Evolutionary conservation across 1,140 invertebrate genomes (phyloP), one percentile per base, ranked within the genome.

Genomic region (Danaus melanippus): DNA sequence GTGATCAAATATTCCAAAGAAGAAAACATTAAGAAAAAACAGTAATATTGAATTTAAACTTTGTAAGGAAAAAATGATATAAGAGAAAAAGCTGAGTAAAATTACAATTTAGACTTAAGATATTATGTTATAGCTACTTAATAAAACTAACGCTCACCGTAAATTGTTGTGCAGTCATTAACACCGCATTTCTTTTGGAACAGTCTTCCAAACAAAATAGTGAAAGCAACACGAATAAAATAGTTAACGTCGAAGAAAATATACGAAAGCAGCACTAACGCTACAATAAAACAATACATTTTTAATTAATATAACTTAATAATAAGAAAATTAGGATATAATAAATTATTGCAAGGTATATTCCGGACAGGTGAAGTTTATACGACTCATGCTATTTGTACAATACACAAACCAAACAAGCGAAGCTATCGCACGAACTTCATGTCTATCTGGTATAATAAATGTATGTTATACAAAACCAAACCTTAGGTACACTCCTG

Each of bases 201-300:
- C 6, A 93, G 65, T 62, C 90, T 88, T 0, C 92, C 91, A 64
- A 88, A 88, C 10, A 77, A 83, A 5, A 94, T 87, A 0, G 91
- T 93, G 46, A 91, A 89, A 5, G 87, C 75, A 42, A 92, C 88
- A 56, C 93, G 88, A 21, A 94, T 64, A 63, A 94, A 94, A 67
- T 95, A 94, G 76, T 94, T 92, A 0, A 94, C 91, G 80, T 95
- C 93, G 76, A 92, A 92, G 41, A 93, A 87, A 10, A 93, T 79
- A 67, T 94, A 95, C 9, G 92, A 76, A n/a, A 94, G 79, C 8
- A 90, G 82, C 46, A 90, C 64, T n/a, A 88, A 63, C 15, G 87
- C 59, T 10, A 72, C 70, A 47, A 82, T 60, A 17, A 78, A 58
- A 58, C 78, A 80, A 59, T 71, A 83, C 80, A 86, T 86, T 71